These are phyloP conservation scores for Rapana venosa DNA, from an alignment of 2,888 invertebrate species.

Conservation along the genomic window DNA sequence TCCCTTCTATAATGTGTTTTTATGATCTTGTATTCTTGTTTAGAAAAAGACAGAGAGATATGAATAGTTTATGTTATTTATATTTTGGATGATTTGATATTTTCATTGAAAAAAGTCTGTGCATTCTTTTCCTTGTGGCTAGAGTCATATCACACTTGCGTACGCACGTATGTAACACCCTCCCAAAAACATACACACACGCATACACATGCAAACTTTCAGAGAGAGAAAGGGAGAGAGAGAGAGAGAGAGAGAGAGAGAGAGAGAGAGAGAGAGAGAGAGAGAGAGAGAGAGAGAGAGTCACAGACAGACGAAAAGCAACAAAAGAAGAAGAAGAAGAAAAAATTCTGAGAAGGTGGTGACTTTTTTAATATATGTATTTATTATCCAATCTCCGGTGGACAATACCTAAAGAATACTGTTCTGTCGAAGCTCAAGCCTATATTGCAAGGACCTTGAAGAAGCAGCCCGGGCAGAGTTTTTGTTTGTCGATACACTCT, in stretches of 20 bases:
- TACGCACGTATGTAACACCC: background rate
- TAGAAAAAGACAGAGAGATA: too few species aligned
- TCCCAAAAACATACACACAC: background rate
- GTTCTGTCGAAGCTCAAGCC: constrained; percentile 15
- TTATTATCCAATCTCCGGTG: background rate
- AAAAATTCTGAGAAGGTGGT: too few species aligned
- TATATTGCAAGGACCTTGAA: background rate
- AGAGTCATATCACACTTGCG: background rate
- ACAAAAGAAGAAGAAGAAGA: too few species aligned
- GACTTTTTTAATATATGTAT: background rate
- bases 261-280: background rate
- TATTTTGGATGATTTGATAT: too few species aligned
- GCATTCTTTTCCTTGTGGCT: background rate
- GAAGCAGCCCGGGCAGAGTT: background rate
- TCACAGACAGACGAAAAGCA: background rate
- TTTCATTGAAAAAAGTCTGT: too few species aligned
- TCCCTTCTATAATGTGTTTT: too few species aligned
- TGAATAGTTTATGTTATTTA: too few species aligned
- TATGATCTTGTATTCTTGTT: too few species aligned
- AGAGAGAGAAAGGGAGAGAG: background rate
- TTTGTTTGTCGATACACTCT: background rate
- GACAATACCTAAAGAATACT: constrained; percentile 23
- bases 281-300: background rate
- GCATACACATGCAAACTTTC: background rate
- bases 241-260: background rate